Evolutionary conservation across 2,888 invertebrate genomes (phyloP).

Genomic region (Melipona bicolor): DNA sequence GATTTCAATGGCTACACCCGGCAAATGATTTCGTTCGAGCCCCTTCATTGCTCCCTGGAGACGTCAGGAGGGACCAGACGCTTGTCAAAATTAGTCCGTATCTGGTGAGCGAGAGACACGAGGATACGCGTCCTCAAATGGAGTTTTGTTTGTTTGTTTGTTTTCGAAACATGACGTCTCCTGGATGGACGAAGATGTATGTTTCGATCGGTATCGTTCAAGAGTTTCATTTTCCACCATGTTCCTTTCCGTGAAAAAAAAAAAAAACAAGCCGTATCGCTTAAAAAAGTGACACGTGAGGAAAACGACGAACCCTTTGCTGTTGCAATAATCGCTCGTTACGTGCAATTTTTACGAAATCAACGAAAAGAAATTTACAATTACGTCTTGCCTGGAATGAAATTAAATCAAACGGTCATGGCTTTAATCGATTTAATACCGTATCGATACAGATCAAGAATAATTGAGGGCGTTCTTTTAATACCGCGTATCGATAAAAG

Average conservation of each 20-base stretch:
- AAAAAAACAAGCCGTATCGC: conserved; percentile 3
- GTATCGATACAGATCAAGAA: conserved; percentile 28
- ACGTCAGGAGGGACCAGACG: conserved; percentile 71
- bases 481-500: conserved; percentile 37
- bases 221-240: not conserved
- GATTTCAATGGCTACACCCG: conserved; percentile 77
- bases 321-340: not conserved
- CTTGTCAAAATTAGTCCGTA: conserved; percentile 81
- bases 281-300: not conserved
- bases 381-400: not conserved
- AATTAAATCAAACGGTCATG: not conserved
- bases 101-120: conserved; percentile 68
- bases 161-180: conserved; percentile 52
- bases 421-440: conserved; percentile 44
- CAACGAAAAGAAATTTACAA: conserved; percentile 14
- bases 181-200: conserved; percentile 57
- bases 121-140: conserved; percentile 28
- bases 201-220: conserved; percentile 32
- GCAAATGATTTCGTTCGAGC: conserved; percentile 59
- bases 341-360: not conserved
- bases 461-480: conserved; percentile 33
- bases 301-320: not conserved
- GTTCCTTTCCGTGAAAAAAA: not conserved
- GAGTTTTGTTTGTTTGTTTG: conserved; percentile 42
- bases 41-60: conserved; percentile 79